These are phyloP conservation scores for Galendromus occidentalis DNA, from an alignment of 1,140 invertebrate genomes.

Conservation along the genomic window DNA sequence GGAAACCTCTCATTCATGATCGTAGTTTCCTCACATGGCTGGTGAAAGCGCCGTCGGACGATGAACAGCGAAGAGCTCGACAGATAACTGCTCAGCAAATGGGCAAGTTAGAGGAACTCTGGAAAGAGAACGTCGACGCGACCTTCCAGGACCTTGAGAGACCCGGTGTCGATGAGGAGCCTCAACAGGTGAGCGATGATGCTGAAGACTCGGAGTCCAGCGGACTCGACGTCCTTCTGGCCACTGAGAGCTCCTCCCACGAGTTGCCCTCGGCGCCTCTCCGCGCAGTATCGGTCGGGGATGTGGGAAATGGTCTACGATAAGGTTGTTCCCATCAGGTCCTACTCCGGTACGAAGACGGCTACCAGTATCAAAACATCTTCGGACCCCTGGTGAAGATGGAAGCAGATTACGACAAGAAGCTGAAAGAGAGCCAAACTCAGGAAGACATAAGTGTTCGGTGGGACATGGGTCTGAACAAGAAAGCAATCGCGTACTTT, in stretches of 20 bases:
- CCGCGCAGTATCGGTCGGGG: no score
- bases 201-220: no score
- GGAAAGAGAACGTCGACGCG: constrained; percentile 94
- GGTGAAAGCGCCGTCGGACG: constrained; percentile 83
- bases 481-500: constrained; percentile 93
- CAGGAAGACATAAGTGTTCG: constrained; percentile 95
- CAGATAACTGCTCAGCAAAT: constrained; percentile 94
- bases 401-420: constrained; percentile 96
- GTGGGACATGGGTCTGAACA: constrained; percentile 95
- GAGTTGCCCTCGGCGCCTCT: no score
- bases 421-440: constrained; percentile 91
- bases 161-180: constrained; percentile 89
- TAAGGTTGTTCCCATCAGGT: background rate
- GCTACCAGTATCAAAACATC: constrained; percentile 96
- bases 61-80: constrained; percentile 77
- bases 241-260: no score
- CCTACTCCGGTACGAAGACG: constrained; percentile 66
- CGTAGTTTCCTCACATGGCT: constrained; percentile 87
- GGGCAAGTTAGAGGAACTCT: constrained; percentile 90
- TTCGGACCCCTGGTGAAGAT: constrained; percentile 91
- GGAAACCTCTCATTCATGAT: constrained; percentile 93
- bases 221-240: no score
- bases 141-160: constrained; percentile 94
- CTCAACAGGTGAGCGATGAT: constrained; percentile 71
- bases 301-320: constrained; percentile 16